Conservation (phyloP, 2,797 vertebrate species). For the Poeciliopsis presidionis region DNA sequence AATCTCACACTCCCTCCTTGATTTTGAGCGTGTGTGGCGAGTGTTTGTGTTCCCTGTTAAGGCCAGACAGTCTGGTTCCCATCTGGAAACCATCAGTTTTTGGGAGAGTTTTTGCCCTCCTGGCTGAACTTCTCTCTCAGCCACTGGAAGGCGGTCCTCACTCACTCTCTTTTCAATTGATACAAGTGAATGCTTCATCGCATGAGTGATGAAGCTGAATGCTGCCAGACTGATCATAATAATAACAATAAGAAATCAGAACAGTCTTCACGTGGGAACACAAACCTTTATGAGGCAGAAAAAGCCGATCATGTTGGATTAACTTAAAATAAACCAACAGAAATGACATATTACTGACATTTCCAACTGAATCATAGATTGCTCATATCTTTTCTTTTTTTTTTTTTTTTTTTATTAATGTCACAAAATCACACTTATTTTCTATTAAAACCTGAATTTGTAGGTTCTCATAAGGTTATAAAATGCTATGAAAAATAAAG, state of each 20-base stretch:
- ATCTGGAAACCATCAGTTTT: slow-evolving; percentile 81
- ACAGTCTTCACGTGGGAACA: background rate
- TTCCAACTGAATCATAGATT: background rate
- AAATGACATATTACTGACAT: background rate
- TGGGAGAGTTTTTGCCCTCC: slow-evolving; percentile 41
- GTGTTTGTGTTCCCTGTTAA: slow-evolving; percentile 24
- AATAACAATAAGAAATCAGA: background rate
- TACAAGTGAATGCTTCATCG: slow-evolving; percentile 6
- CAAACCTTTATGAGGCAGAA: background rate
- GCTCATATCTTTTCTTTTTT: background rate
- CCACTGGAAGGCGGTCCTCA: slow-evolving; percentile 44
- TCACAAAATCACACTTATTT: background rate
- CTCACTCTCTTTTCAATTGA: slow-evolving; percentile 7
- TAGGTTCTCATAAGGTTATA: background rate
- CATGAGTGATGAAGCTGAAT: background rate
- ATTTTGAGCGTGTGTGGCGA: slow-evolving; percentile 16
- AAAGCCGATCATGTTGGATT: background rate
- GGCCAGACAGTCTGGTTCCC: slow-evolving; percentile 58
- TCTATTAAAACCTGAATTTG: background rate
- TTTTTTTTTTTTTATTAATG: background rate
- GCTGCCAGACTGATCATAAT: background rate
- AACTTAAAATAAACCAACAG: background rate
- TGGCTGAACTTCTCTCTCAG: slow-evolving; percentile 49
- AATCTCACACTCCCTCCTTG: slow-evolving; percentile 16
- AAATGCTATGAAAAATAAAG: background rate